These are phyloP conservation scores for Nematolebias whitei DNA, from an alignment of 2,113 vertebrate species.

Conservation along the genomic window DNA sequence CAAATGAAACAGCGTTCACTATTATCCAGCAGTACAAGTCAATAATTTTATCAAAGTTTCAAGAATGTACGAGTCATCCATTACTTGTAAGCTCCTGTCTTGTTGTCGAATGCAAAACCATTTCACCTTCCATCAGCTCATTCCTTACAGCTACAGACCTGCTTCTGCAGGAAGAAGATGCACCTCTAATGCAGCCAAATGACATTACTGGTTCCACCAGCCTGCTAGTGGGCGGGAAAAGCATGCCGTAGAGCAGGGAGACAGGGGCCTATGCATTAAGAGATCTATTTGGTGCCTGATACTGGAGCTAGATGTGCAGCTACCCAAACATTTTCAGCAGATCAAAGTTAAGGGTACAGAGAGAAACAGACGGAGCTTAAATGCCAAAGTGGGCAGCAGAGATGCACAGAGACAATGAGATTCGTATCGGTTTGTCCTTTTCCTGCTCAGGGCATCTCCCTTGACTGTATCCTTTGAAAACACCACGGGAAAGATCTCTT, in stretches of 20 bases:
- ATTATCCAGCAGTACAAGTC: not conserved
- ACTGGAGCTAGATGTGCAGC: constrained; percentile 5
- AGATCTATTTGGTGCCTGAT: constrained; percentile 40
- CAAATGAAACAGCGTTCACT: not conserved
- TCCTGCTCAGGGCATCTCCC: constrained; percentile 41
- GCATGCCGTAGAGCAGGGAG: constrained; percentile 32
- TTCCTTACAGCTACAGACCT: not conserved
- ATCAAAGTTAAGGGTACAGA: constrained; percentile 23
- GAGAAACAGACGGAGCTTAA: constrained; percentile 22
- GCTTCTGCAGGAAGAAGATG: constrained; percentile 1
- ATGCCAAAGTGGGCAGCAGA: constrained; percentile 42
- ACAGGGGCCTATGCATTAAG: constrained; percentile 26
- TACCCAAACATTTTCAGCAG: constrained; percentile 43
- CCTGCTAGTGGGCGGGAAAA: constrained; percentile 12
- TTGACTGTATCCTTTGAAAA: constrained; percentile 47
- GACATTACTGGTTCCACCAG: constrained; percentile 6
- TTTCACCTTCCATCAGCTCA: constrained; percentile 23
- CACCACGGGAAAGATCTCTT: constrained; percentile 31
- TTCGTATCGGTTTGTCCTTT: constrained; percentile 50
- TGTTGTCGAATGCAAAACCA: constrained; percentile 23
- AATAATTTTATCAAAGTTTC: not conserved
- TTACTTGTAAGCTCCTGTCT: not conserved
- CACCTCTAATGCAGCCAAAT: not conserved
- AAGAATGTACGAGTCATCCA: not conserved
- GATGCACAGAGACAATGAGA: constrained; percentile 41